These are phyloP conservation scores for Percopsis transmontana DNA, from an alignment of 2,113 vertebrate species.

Conservation along the genomic window DNA sequence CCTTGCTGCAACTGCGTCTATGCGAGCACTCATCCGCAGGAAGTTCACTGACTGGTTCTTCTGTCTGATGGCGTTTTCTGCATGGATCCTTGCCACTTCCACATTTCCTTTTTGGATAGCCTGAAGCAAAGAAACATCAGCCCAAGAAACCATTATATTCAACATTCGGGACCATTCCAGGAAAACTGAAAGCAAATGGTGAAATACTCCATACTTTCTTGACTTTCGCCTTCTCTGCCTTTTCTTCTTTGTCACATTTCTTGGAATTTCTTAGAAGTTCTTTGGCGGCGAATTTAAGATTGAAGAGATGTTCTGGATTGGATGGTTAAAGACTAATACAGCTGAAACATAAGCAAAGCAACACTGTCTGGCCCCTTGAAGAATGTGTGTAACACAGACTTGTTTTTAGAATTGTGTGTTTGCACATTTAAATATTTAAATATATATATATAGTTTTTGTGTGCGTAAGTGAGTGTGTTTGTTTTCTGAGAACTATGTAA, in stretches of 20 bases:
- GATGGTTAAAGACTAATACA: conserved; percentile 64
- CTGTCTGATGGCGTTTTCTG: conserved; percentile 96
- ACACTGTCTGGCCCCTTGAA: not conserved
- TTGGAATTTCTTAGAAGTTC: conserved; percentile 89
- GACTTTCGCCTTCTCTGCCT: conserved; percentile 89
- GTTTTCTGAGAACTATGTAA: too few species aligned
- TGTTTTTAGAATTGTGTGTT: too few species aligned
- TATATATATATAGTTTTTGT: too few species aligned
- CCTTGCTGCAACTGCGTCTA: conserved; percentile 92
- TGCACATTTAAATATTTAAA: too few species aligned
- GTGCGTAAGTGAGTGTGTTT: too few species aligned
- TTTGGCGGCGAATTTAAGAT: conserved; percentile 92
- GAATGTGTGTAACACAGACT: too few species aligned
- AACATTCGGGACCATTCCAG: not conserved
- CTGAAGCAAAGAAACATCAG: conserved; percentile 55
- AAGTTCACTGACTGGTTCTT: conserved; percentile 97
- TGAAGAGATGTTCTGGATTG: conserved; percentile 87
- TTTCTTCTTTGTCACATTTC: conserved; percentile 95
- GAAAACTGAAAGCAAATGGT: too few species aligned
- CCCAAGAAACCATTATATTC: not conserved
- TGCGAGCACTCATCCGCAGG: conserved; percentile 95
- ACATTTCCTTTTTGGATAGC: conserved; percentile 97
- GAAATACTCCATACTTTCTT: conserved; percentile 84
- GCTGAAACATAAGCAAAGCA: not conserved
- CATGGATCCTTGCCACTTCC: conserved; percentile 95